A percentile compares a stretch with the other conserved stretches of the same genome.
Conservation (phyloP, 2,888 invertebrate genomes). For the Entomobrya proxima region DNA sequence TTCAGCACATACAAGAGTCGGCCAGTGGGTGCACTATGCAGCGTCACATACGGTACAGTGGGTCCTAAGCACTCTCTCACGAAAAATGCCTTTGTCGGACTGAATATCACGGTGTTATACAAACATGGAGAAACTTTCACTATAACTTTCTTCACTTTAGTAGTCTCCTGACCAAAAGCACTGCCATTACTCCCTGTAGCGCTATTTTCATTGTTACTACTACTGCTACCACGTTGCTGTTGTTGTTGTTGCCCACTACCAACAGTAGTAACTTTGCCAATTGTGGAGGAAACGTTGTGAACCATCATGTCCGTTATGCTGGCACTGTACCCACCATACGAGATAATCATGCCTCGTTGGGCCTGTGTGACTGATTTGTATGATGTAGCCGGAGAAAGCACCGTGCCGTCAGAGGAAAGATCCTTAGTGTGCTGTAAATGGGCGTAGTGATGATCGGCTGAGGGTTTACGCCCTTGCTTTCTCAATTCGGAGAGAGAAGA, state of each 20-base stretch:
- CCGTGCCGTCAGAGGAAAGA: slow-evolving; percentile 39
- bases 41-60: slow-evolving; percentile 77
- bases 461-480: slow-evolving; percentile 59
- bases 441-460: slow-evolving; percentile 54
- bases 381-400: slow-evolving; percentile 24
- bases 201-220: slow-evolving; percentile 53
- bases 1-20: slow-evolving; percentile 78
- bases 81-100: slow-evolving; percentile 79
- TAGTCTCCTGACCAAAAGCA: not conserved
- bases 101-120: slow-evolving; percentile 75
- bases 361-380: not conserved
- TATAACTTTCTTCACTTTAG: slow-evolving; percentile 34
- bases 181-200: slow-evolving; percentile 57
- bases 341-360: slow-evolving; percentile 33
- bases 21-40: slow-evolving; percentile 74
- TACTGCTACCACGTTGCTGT: too few species aligned
- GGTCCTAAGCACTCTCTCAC: slow-evolving; percentile 87
- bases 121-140: slow-evolving; percentile 71
- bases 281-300: slow-evolving; percentile 17
- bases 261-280: not conserved
- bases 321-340: slow-evolving; percentile 44
- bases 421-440: slow-evolving; percentile 40
- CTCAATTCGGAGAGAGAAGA: slow-evolving; percentile 55
- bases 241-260: not conserved
- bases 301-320: slow-evolving; percentile 65